Evolutionary conservation across 2,888 invertebrate genomes (phyloP).

Genomic region (Chrysina gloriosa): DNA sequence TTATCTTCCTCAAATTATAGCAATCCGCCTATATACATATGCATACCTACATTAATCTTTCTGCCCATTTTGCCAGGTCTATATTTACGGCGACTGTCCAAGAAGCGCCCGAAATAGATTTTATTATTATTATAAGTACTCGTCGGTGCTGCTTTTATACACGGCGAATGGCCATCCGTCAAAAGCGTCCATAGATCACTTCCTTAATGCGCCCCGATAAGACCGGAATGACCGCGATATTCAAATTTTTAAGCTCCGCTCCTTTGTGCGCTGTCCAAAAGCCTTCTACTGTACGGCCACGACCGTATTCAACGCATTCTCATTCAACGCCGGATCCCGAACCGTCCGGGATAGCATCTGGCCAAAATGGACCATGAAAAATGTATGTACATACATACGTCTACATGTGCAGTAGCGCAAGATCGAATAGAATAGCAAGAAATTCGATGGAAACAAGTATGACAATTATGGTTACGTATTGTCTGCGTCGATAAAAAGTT

Average conservation of each 20-base stretch:
- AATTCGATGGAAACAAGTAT: too few relatives aligned
- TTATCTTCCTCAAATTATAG: neutral
- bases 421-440: too few relatives aligned
- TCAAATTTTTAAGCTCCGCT: conserved; percentile 66
- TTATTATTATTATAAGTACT: conserved; percentile 20
- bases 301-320: conserved; percentile 59
- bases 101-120: conserved; percentile 13
- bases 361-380: conserved; percentile 32
- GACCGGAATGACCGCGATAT: conserved; percentile 66
- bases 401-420: too few relatives aligned
- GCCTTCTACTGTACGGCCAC: conserved; percentile 43
- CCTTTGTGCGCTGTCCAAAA: conserved; percentile 53
- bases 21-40: neutral
- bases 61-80: neutral
- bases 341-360: conserved; percentile 14
- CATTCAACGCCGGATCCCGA: conserved; percentile 27
- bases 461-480: too few relatives aligned
- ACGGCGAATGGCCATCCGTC: conserved; percentile 58
- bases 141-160: neutral
- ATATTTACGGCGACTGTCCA: conserved; percentile 19
- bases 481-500: too few relatives aligned
- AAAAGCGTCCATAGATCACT: conserved; percentile 62
- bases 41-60: neutral
- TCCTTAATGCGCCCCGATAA: conserved; percentile 64
- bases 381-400: neutral